These are phyloP conservation scores for Phrynosoma blainvillii DNA, from an alignment of 2,113 vertebrate species.

Conservation along the genomic window DNA sequence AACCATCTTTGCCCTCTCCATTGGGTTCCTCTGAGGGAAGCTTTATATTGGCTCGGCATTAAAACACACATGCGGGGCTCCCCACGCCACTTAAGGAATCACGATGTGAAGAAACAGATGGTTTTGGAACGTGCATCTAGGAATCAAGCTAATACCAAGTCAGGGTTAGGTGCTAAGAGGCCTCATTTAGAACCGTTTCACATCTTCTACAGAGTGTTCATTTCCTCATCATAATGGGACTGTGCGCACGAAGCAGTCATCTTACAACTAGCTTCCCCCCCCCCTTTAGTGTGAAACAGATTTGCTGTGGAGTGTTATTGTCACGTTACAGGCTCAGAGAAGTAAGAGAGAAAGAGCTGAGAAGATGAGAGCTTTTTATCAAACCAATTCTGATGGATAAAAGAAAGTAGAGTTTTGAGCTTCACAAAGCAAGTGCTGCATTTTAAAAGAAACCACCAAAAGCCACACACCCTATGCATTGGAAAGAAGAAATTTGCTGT, in stretches of 20 bases:
- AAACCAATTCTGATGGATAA: background rate
- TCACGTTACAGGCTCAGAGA: background rate
- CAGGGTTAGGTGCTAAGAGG: background rate
- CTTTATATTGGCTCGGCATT: constrained; percentile 62
- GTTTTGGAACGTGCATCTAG: constrained; percentile 22
- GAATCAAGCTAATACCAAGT: constrained; percentile 3
- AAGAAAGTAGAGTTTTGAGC: background rate
- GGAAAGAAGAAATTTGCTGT: background rate
- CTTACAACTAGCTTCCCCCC: background rate
- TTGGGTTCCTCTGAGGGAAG: constrained; percentile 62
- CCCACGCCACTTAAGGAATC: constrained; percentile 50
- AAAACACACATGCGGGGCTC: constrained; percentile 49
- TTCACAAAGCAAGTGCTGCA: background rate
- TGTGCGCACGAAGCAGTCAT: background rate
- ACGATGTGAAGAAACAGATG: constrained; percentile 5
- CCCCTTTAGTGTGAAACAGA: background rate
- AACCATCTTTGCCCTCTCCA: constrained; percentile 60
- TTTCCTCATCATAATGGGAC: constrained; percentile 46
- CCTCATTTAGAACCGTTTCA: background rate
- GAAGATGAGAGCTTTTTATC: background rate
- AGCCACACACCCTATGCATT: accelerated
- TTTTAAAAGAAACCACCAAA: background rate
- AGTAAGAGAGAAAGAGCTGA: background rate
- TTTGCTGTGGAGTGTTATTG: constrained; percentile 12
- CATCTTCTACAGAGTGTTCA: background rate